Conservation (phyloP, 2,113 vertebrate genomes). For the Sinosuthora webbiana region DNA sequence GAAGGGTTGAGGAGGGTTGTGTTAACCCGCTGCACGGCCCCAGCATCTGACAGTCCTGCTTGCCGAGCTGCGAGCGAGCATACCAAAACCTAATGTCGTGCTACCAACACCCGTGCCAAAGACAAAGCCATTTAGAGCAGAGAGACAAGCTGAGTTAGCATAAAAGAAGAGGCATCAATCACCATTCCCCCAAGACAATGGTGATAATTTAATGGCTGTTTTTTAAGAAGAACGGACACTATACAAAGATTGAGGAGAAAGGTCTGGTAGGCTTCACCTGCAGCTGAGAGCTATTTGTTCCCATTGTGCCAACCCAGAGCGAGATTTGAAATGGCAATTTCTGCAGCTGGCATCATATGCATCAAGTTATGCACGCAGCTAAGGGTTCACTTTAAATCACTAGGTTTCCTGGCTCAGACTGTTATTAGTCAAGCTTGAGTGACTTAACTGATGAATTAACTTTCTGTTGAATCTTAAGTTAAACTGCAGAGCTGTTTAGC, state of each 20-base stretch:
- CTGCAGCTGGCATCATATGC: slow-evolving; percentile 49
- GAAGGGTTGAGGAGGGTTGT: not conserved
- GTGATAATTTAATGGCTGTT: slow-evolving; percentile 64
- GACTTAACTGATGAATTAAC: slow-evolving; percentile 21
- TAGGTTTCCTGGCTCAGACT: slow-evolving; percentile 15
- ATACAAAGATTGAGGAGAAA: slow-evolving; percentile 51
- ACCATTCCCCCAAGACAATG: slow-evolving; percentile 55
- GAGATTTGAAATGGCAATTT: slow-evolving; percentile 42
- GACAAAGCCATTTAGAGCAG: slow-evolving; percentile 41
- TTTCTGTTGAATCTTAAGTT: slow-evolving; percentile 6
- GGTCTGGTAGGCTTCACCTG: slow-evolving; percentile 64
- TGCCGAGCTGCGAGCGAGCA: not conserved
- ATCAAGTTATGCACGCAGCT: not conserved
- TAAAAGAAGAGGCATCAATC: slow-evolving; percentile 63
- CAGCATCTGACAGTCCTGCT: not conserved
- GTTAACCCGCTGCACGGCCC: fast-evolving
- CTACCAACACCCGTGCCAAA: slow-evolving; percentile 26
- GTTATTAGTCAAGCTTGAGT: slow-evolving; percentile 17
- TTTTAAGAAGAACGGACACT: slow-evolving; percentile 56
- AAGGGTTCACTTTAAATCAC: not conserved
- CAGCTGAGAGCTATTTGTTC: slow-evolving; percentile 64
- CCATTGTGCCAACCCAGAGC: slow-evolving; percentile 18
- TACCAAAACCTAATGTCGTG: slow-evolving; percentile 15
- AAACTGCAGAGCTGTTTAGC: not conserved
- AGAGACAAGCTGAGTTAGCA: slow-evolving; percentile 54